Conservation (phyloP, 2,888 invertebrate species). For the Abrostola tripartita region DNA sequence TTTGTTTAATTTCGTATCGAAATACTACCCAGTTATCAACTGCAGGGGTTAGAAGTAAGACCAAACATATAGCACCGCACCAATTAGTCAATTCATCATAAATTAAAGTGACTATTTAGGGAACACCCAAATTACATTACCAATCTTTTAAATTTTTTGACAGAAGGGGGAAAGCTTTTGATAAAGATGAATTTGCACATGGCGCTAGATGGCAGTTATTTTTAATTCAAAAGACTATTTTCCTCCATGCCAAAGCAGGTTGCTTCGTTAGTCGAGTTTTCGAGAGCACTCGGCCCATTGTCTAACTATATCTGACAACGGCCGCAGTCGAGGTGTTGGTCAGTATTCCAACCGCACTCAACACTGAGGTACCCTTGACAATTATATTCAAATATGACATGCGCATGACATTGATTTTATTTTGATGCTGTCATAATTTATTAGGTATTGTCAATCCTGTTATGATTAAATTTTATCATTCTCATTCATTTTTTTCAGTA, state of each 20-base stretch:
- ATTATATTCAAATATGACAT: slow-evolving; percentile 56
- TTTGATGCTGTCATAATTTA: slow-evolving; percentile 43
- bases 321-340: slow-evolving; percentile 14
- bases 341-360: slow-evolving; percentile 31
- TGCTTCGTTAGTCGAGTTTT: background rate
- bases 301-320: slow-evolving; percentile 22
- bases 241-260: background rate
- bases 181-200: background rate
- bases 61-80: too few relatives aligned
- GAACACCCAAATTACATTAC: too few relatives aligned
- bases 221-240: slow-evolving; percentile 1
- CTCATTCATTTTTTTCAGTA: background rate
- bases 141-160: too few relatives aligned
- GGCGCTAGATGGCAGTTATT: background rate
- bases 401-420: slow-evolving; percentile 51
- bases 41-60: too few relatives aligned
- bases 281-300: slow-evolving; percentile 19
- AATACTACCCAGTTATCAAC: too few relatives aligned
- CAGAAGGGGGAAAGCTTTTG: background rate
- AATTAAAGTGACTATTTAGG: too few relatives aligned
- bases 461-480: slow-evolving; percentile 17
- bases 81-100: too few relatives aligned
- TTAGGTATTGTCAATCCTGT: slow-evolving; percentile 33
- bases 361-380: slow-evolving; percentile 27
- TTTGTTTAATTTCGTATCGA: too few relatives aligned